Conservation (phyloP, 1,140 invertebrate genomes). For the Drosophila mojavensis region DNA sequence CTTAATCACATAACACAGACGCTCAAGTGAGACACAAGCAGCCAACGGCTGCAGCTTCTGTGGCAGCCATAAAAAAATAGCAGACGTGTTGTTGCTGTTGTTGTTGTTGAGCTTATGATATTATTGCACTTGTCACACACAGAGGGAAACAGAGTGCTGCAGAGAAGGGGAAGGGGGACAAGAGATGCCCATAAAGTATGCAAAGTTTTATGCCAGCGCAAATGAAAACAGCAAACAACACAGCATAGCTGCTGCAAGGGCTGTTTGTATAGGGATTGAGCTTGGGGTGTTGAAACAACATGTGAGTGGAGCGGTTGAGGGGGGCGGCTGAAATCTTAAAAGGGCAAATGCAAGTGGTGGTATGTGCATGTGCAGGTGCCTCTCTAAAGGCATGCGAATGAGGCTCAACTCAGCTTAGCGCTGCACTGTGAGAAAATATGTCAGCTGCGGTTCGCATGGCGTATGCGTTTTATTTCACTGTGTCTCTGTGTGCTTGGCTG, state of each 20-base stretch:
- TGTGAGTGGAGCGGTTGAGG: neutral
- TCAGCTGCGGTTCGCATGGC: conserved; percentile 59
- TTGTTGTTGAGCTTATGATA: conserved; percentile 69
- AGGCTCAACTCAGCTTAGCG: conserved; percentile 24
- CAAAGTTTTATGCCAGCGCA: conserved; percentile 77
- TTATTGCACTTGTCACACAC: conserved; percentile 73
- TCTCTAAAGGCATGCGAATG: conserved; percentile 65
- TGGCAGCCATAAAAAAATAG: conserved; percentile 35
- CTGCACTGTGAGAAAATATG: conserved; percentile 61
- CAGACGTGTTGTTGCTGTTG: conserved; percentile 31
- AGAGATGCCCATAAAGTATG: conserved; percentile 68
- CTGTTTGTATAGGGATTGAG: conserved; percentile 12
- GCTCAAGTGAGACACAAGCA: conserved; percentile 36
- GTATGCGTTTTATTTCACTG: conserved; percentile 64
- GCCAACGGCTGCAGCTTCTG: conserved; percentile 20
- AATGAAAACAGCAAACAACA: conserved; percentile 69
- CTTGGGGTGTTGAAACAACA: no score
- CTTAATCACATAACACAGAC: conserved; percentile 77
- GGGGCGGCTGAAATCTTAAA: neutral
- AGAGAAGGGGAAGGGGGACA: neutral
- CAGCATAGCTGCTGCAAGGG: neutral
- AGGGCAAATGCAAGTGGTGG: conserved; percentile 30
- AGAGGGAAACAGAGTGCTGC: conserved; percentile 12
- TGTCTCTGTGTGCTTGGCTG: no score
- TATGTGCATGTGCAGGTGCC: conserved; percentile 43